phyloP scores from a whole-genome alignment of 35 echinoderm and acorn worm species.

The Diadema setosum region DNA sequence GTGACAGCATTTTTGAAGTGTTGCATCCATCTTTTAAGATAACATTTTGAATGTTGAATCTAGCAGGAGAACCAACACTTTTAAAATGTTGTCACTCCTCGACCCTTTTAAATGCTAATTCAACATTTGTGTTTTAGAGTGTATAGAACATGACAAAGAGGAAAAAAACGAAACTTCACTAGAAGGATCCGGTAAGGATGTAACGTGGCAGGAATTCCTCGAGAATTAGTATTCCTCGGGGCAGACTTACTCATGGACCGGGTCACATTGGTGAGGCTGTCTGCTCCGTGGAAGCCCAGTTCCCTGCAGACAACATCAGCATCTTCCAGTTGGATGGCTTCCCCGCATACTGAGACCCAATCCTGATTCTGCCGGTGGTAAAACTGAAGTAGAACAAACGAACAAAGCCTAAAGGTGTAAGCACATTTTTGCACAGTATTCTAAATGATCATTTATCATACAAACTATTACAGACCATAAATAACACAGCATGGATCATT shows the following conservation, averaged over 20 bases:
- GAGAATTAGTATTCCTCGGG: not conserved
- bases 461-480: not conserved
- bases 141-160: too few relatives aligned
- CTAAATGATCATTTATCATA: not conserved
- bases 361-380: not conserved
- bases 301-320: not conserved
- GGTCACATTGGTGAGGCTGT: not conserved
- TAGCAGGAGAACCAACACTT: too few relatives aligned
- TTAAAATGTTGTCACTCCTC: too few relatives aligned
- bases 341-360: not conserved
- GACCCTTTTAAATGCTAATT: too few relatives aligned
- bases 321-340: not conserved
- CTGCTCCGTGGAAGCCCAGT: slow-evolving; percentile 1
- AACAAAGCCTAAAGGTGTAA: not conserved
- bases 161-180: too few relatives aligned
- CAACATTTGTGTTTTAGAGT: too few relatives aligned
- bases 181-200: too few relatives aligned
- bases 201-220: too few relatives aligned
- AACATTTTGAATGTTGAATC: too few relatives aligned
- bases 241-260: not conserved
- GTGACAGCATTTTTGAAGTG: too few relatives aligned
- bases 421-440: not conserved
- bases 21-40: too few relatives aligned
- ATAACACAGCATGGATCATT: not conserved
- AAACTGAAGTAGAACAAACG: not conserved